Conservation (phyloP, 2,797 vertebrate genomes). For the Mormyrops boulengeri region DNA sequence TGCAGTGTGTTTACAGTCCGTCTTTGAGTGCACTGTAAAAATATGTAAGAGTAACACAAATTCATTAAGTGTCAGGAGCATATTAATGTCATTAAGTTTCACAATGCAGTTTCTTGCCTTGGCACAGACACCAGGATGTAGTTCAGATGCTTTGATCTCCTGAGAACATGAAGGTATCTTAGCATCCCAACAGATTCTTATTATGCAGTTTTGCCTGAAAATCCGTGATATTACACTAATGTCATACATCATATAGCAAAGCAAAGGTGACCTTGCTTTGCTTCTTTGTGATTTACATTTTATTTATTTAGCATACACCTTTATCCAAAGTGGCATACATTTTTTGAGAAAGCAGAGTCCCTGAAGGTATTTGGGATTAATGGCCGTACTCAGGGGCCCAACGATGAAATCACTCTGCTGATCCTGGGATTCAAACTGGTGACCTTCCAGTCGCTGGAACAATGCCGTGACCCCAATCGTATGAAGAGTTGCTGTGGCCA, state of each 20-base stretch:
- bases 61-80: not conserved
- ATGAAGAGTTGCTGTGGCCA: not conserved
- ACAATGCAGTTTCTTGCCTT: not conserved
- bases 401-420: not conserved
- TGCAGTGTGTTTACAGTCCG: not conserved
- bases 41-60: not conserved
- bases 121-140: not conserved
- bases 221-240: not conserved
- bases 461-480: not conserved
- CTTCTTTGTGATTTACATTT: not conserved
- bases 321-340: not conserved
- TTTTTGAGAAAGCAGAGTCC: not conserved
- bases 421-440: not conserved
- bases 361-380: not conserved
- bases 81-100: not conserved
- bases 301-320: not conserved
- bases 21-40: not conserved
- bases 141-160: not conserved
- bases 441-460: not conserved
- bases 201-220: not conserved
- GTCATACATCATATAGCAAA: not conserved
- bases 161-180: not conserved
- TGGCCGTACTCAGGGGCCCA: not conserved
- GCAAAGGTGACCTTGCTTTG: not conserved
- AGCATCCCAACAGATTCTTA: not conserved